These are phyloP conservation scores for Zalophus californianus DNA, from an alignment of 2,797 vertebrate species.

Conservation along the genomic window DNA sequence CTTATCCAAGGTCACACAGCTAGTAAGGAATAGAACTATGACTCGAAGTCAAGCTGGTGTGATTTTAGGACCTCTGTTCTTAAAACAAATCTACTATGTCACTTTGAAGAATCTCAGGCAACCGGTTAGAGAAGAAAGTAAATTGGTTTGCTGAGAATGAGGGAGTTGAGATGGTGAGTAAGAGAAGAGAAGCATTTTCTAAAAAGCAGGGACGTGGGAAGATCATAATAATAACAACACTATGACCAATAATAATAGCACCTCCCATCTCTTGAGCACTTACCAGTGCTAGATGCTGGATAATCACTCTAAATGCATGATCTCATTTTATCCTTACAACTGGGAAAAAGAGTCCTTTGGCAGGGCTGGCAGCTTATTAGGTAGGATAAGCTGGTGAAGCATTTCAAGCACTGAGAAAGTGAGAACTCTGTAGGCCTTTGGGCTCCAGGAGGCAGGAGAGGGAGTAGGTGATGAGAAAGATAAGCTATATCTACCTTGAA, in stretches of 20 bases:
- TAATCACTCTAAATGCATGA: neutral
- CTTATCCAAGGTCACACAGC: neutral
- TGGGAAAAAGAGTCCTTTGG: neutral
- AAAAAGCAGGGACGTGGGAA: neutral
- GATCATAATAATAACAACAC: neutral
- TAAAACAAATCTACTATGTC: neutral
- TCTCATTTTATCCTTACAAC: neutral
- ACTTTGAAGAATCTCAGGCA: neutral
- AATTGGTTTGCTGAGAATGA: slow-evolving; percentile 10
- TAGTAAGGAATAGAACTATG: neutral
- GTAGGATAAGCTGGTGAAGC: neutral
- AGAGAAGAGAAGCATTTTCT: neutral
- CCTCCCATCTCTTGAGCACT: neutral
- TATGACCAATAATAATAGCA: neutral
- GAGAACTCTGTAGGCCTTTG: neutral
- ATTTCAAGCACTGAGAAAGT: neutral
- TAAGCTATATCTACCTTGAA: neutral
- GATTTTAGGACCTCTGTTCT: neutral
- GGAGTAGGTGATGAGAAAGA: neutral
- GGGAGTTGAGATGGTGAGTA: neutral
- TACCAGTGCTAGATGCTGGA: neutral
- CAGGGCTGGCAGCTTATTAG: neutral
- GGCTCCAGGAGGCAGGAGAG: neutral
- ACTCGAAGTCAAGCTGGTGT: slow-evolving; percentile 5
- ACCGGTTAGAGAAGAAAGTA: neutral